Evolutionary conservation across 2,113 vertebrate genomes (phyloP).

Genomic region (Taurulus bubalis): DNA sequence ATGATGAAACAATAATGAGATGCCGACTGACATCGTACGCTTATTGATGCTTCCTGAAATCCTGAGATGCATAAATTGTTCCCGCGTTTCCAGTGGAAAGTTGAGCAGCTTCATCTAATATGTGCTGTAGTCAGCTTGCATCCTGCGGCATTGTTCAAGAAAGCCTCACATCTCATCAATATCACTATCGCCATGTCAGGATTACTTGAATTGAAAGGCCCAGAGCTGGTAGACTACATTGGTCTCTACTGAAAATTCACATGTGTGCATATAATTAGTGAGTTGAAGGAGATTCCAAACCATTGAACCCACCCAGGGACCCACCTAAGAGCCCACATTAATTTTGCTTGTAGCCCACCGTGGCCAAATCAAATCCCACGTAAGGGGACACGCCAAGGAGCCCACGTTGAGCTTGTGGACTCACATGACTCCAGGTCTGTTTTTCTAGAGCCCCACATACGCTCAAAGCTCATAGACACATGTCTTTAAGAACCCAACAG

Average conservation of each 20-base stretch:
- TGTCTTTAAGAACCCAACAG: background rate
- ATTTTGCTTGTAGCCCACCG: background rate
- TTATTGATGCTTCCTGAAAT: conserved; percentile 41
- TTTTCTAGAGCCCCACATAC: background rate
- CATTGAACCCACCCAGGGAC: background rate
- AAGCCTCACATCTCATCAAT: conserved; percentile 33
- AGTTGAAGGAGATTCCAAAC: background rate
- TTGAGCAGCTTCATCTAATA: conserved; percentile 41
- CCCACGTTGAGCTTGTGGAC: background rate
- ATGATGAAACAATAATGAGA: conserved; percentile 49
- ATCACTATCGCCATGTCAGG: conserved; percentile 19
- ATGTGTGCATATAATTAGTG: background rate
- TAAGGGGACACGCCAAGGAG: background rate
- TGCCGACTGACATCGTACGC: conserved; percentile 41
- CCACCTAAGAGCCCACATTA: too few species aligned
- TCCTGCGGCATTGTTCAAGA: conserved; percentile 17
- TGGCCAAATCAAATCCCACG: background rate
- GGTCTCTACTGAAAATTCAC: background rate
- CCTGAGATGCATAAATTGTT: conserved; percentile 33
- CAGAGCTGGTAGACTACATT: background rate
- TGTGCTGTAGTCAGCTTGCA: conserved; percentile 30
- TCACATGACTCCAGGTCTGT: background rate
- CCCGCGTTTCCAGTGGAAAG: conserved; percentile 18
- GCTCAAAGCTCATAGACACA: background rate
- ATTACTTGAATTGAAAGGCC: background rate